phyloP scores from a whole-genome alignment of 37 sponge, comb jelly and placozoan species.

The Bolinopsis microptera region DNA sequence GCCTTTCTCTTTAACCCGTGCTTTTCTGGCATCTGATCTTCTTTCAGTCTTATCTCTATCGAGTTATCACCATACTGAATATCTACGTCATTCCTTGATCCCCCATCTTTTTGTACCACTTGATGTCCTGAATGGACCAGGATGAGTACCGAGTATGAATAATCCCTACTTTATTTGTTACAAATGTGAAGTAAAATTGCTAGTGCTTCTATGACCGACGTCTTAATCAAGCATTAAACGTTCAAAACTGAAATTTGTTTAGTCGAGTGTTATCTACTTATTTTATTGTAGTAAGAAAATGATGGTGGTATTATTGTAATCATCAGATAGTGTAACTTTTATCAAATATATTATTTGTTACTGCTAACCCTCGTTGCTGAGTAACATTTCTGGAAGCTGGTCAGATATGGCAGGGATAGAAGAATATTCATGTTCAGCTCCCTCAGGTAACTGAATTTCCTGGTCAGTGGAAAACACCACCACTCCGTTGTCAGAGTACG shows the following conservation, averaged over 20 bases:
- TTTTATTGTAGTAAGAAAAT: too few species aligned
- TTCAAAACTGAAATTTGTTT: too few species aligned
- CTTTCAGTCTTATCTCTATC: slow-evolving; percentile 56
- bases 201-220: too few species aligned
- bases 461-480: slow-evolving; percentile 66
- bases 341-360: too few species aligned
- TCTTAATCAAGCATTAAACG: too few species aligned
- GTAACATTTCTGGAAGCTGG: slow-evolving; percentile 50
- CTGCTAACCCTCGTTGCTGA: slow-evolving; percentile 37
- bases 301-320: too few species aligned
- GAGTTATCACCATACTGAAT: slow-evolving; percentile 64
- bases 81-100: slow-evolving; percentile 36
- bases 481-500: slow-evolving; percentile 64
- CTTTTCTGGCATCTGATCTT: slow-evolving; percentile 46
- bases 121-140: not conserved
- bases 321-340: too few species aligned
- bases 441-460: slow-evolving; percentile 62
- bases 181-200: too few species aligned
- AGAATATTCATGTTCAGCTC: slow-evolving; percentile 34
- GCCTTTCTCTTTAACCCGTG: slow-evolving; percentile 38
- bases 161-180: too few species aligned
- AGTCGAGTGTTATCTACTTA: too few species aligned
- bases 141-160: too few species aligned
- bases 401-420: slow-evolving; percentile 33
- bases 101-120: not conserved